Conservation (phyloP, 2,797 vertebrate genomes). For the Zenarchopterus dispar region DNA sequence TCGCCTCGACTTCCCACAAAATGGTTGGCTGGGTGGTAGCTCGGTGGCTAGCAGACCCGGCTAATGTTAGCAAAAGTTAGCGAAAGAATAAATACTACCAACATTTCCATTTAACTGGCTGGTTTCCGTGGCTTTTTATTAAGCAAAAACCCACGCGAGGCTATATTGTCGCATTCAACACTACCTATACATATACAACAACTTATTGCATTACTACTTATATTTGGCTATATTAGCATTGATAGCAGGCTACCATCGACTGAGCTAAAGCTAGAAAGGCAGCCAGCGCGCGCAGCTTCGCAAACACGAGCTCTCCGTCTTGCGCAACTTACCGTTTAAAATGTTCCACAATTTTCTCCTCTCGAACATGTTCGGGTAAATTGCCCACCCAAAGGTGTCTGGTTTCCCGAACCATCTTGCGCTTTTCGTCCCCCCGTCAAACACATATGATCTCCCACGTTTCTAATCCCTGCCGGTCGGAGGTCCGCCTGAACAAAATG, state of each 20-base stretch:
- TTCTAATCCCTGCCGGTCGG: constrained; percentile 78
- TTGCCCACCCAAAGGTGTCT: constrained; percentile 99
- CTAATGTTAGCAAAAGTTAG: constrained; percentile 60
- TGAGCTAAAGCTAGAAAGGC: constrained; percentile 41
- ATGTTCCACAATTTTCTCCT: constrained; percentile 99
- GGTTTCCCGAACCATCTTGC: constrained; percentile 99
- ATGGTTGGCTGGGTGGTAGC: constrained; percentile 75
- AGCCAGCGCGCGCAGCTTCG: constrained; percentile 68
- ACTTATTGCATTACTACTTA: not conserved
- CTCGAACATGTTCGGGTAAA: constrained; percentile 98
- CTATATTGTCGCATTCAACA: not conserved
- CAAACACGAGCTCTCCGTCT: constrained; percentile 55
- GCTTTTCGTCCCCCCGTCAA: constrained; percentile 73
- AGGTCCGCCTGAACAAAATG: constrained; percentile 80
- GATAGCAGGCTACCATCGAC: constrained; percentile 32
- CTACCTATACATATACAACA: not conserved
- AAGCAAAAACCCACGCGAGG: not conserved
- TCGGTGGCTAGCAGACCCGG: constrained; percentile 58
- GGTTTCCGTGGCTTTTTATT: not conserved
- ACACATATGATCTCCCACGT: constrained; percentile 82
- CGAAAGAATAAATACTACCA: constrained; percentile 24
- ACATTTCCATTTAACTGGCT: not conserved
- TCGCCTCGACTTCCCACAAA: constrained; percentile 78
- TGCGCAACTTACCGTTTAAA: constrained; percentile 96
- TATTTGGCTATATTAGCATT: constrained; percentile 58